Evolutionary conservation across 2,888 invertebrate species (phyloP), one percentile per base, ranked within the genome.

Genomic region (Petrolisthes manimaculis): DNA sequence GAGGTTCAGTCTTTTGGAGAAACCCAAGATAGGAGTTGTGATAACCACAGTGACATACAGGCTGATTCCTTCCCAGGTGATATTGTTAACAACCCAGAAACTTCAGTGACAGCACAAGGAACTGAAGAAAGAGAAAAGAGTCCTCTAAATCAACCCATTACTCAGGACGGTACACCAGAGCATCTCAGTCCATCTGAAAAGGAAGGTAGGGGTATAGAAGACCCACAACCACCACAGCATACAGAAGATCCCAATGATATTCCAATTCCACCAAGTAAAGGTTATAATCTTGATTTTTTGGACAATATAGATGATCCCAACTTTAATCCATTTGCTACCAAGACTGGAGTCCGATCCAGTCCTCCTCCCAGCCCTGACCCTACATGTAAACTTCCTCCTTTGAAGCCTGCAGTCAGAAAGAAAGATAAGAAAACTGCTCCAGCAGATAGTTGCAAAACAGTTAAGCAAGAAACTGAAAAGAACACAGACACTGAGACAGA

Each of bases 241-340:
- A 21, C 74, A 37, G 55, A 53, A 83, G 84, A 83, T 54, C 71
- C 71, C 12, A 86, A 89, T 54, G 90, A 89, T 24, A 51, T 90
- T 14, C 88, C 88, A 3, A 86, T 90, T 18, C 61, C 75, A 67
- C 88, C 90, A 5, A 84, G 54, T 56, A 86, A 86, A 18, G 80
- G 84, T n/a, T 91, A 91, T 80, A 89, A 88, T 69, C 89, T 91
- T 53, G 89, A 90, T 77, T 91, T 91, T 53, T 82, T 91, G 4
- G 89, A 91, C 67, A 56, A 71, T n/a, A 53, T 88, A 21, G 91
- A 91, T 75, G 91, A 91, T 54, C 87, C 91, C 21, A 90, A 90
- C 84, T 91, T 89, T 74, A 89, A 91, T 21, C 91, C 91, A 21
- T 91, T 91, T 87, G 85, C 89, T 24, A 89, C 89, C 3, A 89